Conservation (phyloP, 2,888 invertebrate species). For the Hypsopygia costalis region DNA sequence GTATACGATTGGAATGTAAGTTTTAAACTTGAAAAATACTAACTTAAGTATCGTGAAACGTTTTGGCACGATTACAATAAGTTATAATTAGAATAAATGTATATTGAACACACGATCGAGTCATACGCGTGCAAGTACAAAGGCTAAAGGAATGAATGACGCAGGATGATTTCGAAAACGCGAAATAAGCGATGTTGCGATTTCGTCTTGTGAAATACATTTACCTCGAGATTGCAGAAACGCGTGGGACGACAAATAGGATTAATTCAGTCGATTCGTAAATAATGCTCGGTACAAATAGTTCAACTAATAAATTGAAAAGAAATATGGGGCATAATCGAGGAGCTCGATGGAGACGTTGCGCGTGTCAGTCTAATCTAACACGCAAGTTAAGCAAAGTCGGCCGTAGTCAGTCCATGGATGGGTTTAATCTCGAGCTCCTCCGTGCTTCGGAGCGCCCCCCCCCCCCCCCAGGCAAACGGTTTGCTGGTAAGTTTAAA, state of each 20-base stretch:
- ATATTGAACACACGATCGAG: conserved; percentile 21
- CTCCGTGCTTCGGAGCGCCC: too few relatives aligned
- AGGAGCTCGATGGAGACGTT: too few relatives aligned
- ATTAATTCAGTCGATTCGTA: conserved; percentile 62
- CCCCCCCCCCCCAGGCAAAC: too few relatives aligned
- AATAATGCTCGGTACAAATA: conserved; percentile 35
- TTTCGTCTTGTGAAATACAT: conserved; percentile 73
- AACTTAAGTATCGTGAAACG: too few relatives aligned
- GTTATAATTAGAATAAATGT: conserved; percentile 6
- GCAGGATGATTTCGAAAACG: conserved; percentile 77
- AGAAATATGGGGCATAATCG: too few relatives aligned
- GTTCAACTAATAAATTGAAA: conserved; percentile 20
- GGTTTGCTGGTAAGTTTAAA: too few relatives aligned
- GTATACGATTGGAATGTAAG: too few relatives aligned
- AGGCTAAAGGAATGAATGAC: conserved; percentile 64
- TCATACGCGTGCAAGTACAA: conserved; percentile 40
- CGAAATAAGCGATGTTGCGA: conserved; percentile 77
- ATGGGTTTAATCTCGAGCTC: too few relatives aligned
- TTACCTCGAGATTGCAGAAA: conserved; percentile 68
- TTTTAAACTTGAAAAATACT: too few relatives aligned
- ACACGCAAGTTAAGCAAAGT: too few relatives aligned
- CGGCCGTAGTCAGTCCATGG: too few relatives aligned
- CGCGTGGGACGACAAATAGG: conserved; percentile 75
- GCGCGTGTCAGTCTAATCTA: too few relatives aligned
- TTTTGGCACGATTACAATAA: conserved; percentile 1